Base-by-base conservation (phyloP, 2,113 vertebrate species). In the Lampris megalopsis region DNA sequence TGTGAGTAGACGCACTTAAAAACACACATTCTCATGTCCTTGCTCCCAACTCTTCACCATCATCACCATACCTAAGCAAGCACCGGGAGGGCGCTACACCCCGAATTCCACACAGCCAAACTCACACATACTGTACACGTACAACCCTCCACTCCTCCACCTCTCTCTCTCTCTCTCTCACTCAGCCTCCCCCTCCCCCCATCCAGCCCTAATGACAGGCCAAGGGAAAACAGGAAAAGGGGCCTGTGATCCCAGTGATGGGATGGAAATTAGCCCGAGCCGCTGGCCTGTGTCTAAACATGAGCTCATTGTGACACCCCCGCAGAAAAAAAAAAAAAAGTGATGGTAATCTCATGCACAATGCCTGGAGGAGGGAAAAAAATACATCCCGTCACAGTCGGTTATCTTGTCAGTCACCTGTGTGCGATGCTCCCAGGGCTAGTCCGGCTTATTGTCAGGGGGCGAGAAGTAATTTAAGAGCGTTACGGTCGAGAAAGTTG, bases 281-380 rank as follows among this genome's bases (percentile, higher is more conserved):
- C 43, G 52, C 71, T 85, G 54, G 77, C 86, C 88, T 91, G 89
- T 92, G 88, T 91, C 82, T 90, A 91, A 91, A 90, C 92, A 92
- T 89, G 87, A 91, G 83, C 84, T 87, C 89, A 91, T 70, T 62
- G 66, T 75, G 83, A 77, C 68, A 77, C 76, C 61, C 64, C 68
- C 68, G 45, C 37, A 48, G 45, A 71, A 24, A n/a, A 35, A 82
- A 24, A n/a, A 35, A 82, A 80, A 83, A 77, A 82, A 84, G 83
- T 79, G 75, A 71, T 63, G 63, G 71, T 71, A 74, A 65, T 78
- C 57, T 53, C 41, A 61, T 79, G 80, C 79, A 68, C 37, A 24
- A 37, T 52, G 53, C 42, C 11, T 58, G 9, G 65, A 65, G 66
- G 58, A 63, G 79, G 77, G 81, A 75, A 63, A 10, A 56, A 80